Evolutionary conservation across 2,113 vertebrate genomes (phyloP).

Genomic region (Apteryx mantelli): DNA sequence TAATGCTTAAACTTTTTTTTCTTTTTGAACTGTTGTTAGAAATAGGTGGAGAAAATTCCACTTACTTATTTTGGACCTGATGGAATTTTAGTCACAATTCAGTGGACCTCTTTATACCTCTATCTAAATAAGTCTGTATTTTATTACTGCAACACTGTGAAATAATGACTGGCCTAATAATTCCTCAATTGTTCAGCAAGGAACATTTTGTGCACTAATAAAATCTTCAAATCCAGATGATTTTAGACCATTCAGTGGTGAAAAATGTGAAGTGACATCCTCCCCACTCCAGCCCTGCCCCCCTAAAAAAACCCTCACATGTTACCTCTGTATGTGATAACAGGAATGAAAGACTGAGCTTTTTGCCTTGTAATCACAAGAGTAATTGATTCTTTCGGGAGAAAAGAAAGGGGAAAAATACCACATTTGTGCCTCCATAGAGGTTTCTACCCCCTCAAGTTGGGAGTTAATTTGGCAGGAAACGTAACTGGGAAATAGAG

Average conservation of each 20-base stretch:
- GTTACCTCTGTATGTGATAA: background rate
- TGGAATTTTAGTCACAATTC: background rate
- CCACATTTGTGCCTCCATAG: background rate
- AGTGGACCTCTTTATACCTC: background rate
- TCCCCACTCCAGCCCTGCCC: background rate
- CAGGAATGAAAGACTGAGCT: background rate
- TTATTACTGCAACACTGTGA: background rate
- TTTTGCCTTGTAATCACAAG: background rate
- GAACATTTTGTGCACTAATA: background rate
- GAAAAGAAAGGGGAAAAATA: background rate
- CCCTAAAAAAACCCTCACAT: accelerated
- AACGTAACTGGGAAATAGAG: background rate
- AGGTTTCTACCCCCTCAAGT: background rate
- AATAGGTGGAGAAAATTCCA: background rate
- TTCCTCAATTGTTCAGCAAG: background rate
- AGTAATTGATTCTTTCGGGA: background rate
- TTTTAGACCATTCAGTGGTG: background rate
- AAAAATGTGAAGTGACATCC: background rate
- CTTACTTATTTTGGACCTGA: background rate
- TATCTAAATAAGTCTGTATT: background rate
- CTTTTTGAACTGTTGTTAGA: background rate
- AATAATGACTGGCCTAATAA: background rate
- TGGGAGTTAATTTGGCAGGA: background rate
- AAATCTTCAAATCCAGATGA: background rate
- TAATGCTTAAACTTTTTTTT: background rate